Evolutionary conservation across 2,888 invertebrate species (phyloP).

Genomic region (Blomia tropicalis): DNA sequence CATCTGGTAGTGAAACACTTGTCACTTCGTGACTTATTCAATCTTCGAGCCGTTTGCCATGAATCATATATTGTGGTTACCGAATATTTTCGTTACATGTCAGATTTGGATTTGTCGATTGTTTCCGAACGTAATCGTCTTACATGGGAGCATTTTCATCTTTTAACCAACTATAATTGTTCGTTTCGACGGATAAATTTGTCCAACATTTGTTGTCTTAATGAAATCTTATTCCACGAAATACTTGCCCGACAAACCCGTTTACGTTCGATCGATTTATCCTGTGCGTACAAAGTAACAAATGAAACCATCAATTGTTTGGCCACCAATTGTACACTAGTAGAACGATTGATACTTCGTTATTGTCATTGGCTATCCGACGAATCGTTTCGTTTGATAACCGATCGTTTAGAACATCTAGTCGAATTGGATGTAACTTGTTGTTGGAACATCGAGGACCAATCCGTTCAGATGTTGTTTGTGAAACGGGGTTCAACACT

Average conservation of each 20-base stretch:
- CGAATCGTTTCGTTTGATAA: not conserved
- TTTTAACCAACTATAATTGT: not conserved
- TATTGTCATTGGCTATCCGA: not conserved
- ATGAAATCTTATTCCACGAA: not conserved
- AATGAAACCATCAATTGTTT: not conserved
- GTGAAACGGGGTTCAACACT: not conserved
- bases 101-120: not conserved
- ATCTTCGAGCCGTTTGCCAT: not conserved
- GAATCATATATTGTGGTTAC: not conserved
- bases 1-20: not conserved
- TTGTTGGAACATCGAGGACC: constrained; percentile 8
- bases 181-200: not conserved
- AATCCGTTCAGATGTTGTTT: not conserved
- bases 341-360: not conserved
- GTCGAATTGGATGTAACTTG: not conserved
- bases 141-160: not conserved
- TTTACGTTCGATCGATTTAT: not conserved
- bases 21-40: not conserved
- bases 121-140: not conserved
- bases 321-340: not conserved
- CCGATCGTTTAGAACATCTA: not conserved
- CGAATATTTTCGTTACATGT: not conserved
- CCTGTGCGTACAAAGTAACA: not conserved
- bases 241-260: not conserved
- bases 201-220: not conserved